Percentiles rank a stretch among this genome's conserved stretches.
phyloP scores from a whole-genome alignment of 2,113 vertebrate genomes.

The Lycocorax pyrrhopterus region DNA sequence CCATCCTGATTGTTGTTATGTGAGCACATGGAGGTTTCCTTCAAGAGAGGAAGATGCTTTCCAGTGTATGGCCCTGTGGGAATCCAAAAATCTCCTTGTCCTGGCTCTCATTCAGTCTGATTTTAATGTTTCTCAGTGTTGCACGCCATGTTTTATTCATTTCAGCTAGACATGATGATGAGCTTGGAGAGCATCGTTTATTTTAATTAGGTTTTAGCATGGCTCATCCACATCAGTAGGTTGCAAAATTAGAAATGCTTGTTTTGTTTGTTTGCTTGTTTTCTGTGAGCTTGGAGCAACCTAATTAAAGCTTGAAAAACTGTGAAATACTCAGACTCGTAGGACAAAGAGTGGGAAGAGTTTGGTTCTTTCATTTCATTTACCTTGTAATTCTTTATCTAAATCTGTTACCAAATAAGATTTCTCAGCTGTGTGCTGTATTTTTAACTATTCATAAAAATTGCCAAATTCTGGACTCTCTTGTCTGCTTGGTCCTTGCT shows the following conservation, averaged over 20 bases:
- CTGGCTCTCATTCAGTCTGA: neutral
- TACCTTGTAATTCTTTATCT: neutral
- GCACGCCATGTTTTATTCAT: neutral
- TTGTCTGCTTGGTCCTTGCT: neutral
- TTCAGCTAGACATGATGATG: neutral
- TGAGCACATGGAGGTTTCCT: neutral
- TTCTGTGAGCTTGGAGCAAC: neutral
- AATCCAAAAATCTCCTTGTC: neutral
- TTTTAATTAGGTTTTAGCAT: neutral
- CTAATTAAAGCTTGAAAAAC: neutral
- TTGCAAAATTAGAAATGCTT: constrained; percentile 11
- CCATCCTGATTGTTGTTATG: neutral
- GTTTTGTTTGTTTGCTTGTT: neutral
- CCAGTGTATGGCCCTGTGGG: rapidly evolving
- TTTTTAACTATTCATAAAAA: neutral
- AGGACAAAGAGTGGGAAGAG: neutral
- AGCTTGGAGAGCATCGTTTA: neutral
- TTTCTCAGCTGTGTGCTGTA: neutral
- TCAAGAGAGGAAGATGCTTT: neutral
- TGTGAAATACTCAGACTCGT: neutral
- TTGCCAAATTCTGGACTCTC: neutral
- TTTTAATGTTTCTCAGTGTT: neutral
- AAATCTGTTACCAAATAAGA: neutral
- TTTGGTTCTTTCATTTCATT: neutral
- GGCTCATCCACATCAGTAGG: neutral